Evolutionary conservation across 2,888 invertebrate genomes (phyloP).

Genomic region (Spodoptera picta): DNA sequence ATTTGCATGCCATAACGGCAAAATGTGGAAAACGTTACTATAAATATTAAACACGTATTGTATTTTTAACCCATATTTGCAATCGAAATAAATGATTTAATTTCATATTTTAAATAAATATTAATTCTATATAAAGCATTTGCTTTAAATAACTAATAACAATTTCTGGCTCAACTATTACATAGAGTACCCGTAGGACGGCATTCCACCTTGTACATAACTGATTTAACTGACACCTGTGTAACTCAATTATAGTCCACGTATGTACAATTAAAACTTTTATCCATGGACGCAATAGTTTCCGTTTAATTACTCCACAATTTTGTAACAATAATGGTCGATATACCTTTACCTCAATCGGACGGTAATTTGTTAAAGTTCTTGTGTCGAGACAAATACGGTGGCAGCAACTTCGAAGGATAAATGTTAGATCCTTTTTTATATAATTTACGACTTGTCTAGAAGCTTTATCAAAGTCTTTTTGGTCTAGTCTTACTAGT

Average conservation of each 20-base stretch:
- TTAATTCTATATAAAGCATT: not conserved
- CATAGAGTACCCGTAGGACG: constrained; percentile 4
- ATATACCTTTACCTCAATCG: constrained; percentile 32
- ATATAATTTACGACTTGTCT: constrained; percentile 54
- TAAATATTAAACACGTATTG: no score
- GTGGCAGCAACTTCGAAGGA: constrained; percentile 42
- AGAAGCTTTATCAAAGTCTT: constrained; percentile 45
- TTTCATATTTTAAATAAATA: not conserved
- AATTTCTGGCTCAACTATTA: constrained; percentile 13
- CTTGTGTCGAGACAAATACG: constrained; percentile 39
- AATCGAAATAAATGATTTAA: no score
- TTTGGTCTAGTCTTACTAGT: constrained; percentile 42
- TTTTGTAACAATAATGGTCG: constrained; percentile 36
- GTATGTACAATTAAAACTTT: constrained; percentile 49
- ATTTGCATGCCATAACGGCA: no score
- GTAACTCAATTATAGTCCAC: constrained; percentile 42
- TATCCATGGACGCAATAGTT: constrained; percentile 26
- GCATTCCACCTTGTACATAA: constrained; percentile 14
- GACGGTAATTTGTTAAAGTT: constrained; percentile 45
- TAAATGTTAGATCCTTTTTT: constrained; percentile 52
- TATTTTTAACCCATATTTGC: no score
- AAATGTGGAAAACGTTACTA: no score
- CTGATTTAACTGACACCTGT: constrained; percentile 27
- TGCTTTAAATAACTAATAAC: not conserved
- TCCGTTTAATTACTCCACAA: constrained; percentile 33